Evolutionary conservation across 2,888 invertebrate species (phyloP).

Genomic region (Acholoe squamosa): DNA sequence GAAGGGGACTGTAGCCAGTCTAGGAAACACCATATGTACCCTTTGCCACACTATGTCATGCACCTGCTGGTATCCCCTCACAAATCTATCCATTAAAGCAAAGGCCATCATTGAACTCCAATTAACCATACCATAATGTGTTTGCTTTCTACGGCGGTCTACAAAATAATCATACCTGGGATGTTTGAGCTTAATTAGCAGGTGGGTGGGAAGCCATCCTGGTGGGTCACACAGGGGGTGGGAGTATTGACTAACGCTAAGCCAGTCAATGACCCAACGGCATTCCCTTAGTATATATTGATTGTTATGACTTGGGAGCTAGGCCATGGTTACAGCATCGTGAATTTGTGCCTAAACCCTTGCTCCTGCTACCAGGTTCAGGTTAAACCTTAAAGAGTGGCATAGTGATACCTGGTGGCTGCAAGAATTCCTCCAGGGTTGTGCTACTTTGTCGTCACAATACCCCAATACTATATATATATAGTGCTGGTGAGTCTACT

Average conservation of each 20-base stretch:
- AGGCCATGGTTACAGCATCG: background rate
- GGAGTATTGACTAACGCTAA: background rate
- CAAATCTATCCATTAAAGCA: background rate
- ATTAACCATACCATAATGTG: background rate
- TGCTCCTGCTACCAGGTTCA: background rate
- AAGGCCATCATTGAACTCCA: background rate
- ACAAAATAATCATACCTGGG: background rate
- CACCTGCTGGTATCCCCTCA: background rate
- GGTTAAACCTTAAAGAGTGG: no score
- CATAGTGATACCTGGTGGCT: no score
- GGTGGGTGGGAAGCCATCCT: background rate
- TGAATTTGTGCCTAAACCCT: background rate
- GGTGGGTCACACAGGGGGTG: background rate
- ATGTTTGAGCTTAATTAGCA: background rate
- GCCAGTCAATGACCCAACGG: background rate
- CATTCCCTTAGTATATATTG: constrained; percentile 1
- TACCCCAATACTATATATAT: no score
- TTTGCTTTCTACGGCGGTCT: background rate
- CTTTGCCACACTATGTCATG: no score
- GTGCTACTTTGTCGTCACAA: no score
- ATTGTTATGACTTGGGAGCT: background rate
- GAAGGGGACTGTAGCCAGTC: no score
- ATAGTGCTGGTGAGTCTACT: no score
- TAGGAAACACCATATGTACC: no score
- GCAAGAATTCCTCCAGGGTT: no score